These are phyloP conservation scores for human DNA, from an alignment of 2,113 vertebrate genomes.

Conservation along the genomic window DNA sequence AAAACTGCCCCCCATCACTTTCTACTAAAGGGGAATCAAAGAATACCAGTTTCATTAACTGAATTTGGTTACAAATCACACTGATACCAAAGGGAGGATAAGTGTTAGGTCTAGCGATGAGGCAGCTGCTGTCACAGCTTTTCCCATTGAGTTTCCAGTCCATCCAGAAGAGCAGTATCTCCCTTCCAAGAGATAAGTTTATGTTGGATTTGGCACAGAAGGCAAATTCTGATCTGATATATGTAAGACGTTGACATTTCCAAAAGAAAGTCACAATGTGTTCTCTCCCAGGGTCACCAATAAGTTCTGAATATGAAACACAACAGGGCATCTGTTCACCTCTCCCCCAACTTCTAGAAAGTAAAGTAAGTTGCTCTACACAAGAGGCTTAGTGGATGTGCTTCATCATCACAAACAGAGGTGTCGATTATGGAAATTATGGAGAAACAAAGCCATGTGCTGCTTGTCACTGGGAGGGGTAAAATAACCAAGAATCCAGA, in stretches of 20 bases:
- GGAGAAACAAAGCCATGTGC: constrained; percentile 59
- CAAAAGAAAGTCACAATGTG: constrained; percentile 70
- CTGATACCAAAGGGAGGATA: neutral
- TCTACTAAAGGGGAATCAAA: neutral
- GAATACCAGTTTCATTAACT: neutral
- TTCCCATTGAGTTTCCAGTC: constrained; percentile 12
- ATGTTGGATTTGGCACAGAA: constrained; percentile 32
- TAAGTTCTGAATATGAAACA: constrained; percentile 58
- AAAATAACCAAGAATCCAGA: constrained; percentile 71
- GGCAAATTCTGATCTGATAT: constrained; percentile 73
- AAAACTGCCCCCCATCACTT: neutral
- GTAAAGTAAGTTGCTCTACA: constrained; percentile 50
- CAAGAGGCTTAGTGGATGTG: constrained; percentile 38
- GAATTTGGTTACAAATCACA: neutral
- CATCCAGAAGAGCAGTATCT: constrained; percentile 61
- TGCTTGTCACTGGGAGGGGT: constrained; percentile 60
- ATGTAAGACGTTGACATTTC: constrained; percentile 62
- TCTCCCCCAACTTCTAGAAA: constrained; percentile 60
- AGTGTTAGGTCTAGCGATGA: neutral
- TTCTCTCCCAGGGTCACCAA: constrained; percentile 63
- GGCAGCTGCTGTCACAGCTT: neutral
- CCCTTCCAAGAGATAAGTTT: constrained; percentile 72
- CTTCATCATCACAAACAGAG: constrained; percentile 60
- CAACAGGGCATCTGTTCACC: constrained; percentile 41
- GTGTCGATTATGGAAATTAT: constrained; percentile 60